These are phyloP conservation scores for Coluber constrictor DNA, from an alignment of 2,797 vertebrate genomes.

Conservation along the genomic window DNA sequence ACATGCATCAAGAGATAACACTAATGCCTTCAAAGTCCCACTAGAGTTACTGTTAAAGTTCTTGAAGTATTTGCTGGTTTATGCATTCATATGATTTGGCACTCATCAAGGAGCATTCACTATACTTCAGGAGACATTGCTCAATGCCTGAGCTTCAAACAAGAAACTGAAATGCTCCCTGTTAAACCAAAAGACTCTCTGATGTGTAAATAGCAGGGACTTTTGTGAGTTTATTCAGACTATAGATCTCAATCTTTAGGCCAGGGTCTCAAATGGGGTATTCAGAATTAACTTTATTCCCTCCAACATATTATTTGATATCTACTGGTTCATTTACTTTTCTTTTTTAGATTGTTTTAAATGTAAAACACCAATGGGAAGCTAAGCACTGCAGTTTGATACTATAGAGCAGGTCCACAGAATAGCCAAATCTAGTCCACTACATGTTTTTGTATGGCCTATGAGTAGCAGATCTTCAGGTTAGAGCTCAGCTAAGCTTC, in stretches of 20 bases:
- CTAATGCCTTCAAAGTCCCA: neutral
- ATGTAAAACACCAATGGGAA: neutral
- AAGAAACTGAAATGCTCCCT: neutral
- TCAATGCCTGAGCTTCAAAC: neutral
- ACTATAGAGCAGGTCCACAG: neutral
- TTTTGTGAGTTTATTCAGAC: neutral
- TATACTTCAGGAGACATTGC: conserved; percentile 4
- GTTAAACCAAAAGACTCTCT: neutral
- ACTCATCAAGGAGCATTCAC: neutral
- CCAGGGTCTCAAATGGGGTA: neutral
- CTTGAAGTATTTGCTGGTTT: conserved; percentile 5
- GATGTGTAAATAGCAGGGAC: neutral
- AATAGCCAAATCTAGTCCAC: neutral
- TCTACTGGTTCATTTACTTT: neutral
- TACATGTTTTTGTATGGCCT: neutral
- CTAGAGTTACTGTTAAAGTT: neutral
- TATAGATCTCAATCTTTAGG: neutral
- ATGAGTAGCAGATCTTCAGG: neutral
- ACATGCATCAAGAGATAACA: neutral
- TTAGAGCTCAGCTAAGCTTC: neutral
- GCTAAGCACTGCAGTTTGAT: neutral
- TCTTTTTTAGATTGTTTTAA: neutral
- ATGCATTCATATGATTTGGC: neutral
- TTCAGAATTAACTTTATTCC: neutral
- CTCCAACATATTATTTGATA: neutral